Evolutionary conservation across 2,888 invertebrate genomes (phyloP).

Genomic region (Rhagonycha fulva): DNA sequence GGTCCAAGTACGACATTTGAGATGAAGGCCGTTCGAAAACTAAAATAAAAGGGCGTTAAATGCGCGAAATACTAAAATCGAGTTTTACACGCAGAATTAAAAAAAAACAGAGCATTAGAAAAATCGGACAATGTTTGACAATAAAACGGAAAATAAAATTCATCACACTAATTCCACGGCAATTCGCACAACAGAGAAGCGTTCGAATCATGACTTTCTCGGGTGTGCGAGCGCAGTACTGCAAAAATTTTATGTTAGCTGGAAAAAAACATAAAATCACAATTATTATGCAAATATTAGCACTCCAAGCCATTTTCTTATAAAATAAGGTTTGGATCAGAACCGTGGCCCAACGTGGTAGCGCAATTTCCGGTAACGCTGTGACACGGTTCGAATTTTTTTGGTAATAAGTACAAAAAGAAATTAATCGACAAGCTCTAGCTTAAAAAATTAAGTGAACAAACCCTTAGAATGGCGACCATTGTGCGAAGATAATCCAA

Average conservation of each 20-base stretch:
- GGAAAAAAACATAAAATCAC: conserved; percentile 57
- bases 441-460: conserved; percentile 39
- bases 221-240: neutral
- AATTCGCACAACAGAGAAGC: conserved; percentile 5
- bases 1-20: conserved; percentile 89
- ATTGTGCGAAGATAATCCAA: conserved; percentile 53
- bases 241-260: conserved; percentile 31
- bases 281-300: conserved; percentile 51
- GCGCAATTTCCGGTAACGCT: neutral
- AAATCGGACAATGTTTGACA: neutral
- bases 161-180: conserved; percentile 4
- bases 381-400: neutral
- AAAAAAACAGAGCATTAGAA: neutral
- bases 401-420: neutral
- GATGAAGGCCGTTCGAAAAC: conserved; percentile 88
- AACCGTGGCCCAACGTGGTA: neutral
- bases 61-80: neutral
- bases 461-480: conserved; percentile 55
- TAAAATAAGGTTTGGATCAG: conserved; percentile 24
- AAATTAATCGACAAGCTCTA: conserved; percentile 36
- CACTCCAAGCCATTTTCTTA: conserved; percentile 55
- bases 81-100: neutral
- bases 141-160: neutral
- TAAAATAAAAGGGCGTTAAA: conserved; percentile 53
- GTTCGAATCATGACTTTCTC: neutral